phyloP scores from a whole-genome alignment of 2,888 invertebrate species.

The Galeopsomyia nigrocyanea region DNA sequence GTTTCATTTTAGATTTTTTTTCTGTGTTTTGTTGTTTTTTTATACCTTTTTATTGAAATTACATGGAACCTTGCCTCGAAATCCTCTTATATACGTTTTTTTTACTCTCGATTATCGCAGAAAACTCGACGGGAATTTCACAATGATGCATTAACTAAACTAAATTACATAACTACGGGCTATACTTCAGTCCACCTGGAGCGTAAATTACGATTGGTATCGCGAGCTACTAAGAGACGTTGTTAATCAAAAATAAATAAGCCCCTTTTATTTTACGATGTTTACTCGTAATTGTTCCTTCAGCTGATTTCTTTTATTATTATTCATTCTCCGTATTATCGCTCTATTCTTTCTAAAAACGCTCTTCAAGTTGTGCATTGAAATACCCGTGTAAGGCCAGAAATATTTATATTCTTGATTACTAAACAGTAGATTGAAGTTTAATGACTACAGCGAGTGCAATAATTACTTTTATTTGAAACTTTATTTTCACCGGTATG shows the following conservation, averaged over 20 bases:
- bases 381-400: background rate
- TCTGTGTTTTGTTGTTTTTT: background rate
- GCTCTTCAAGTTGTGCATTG: conserved; percentile 30
- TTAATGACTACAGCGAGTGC: no score
- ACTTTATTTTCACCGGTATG: no score
- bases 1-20: conserved; percentile 25
- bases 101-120: conserved; percentile 25
- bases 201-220: conserved; percentile 39
- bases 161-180: conserved; percentile 34
- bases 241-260: conserved; percentile 52
- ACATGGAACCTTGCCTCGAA: conserved; percentile 36
- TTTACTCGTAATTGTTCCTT: conserved; percentile 44
- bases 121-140: conserved; percentile 34
- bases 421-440: no score
- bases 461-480: no score
- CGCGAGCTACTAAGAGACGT: conserved; percentile 46
- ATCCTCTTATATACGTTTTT: conserved; percentile 20
- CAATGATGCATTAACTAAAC: conserved; percentile 24
- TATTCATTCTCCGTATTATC: conserved; percentile 37
- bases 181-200: conserved; percentile 27
- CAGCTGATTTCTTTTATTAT: conserved; percentile 34
- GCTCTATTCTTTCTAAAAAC: conserved; percentile 31
- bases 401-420: conserved; percentile 6
- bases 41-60: conserved; percentile 37
- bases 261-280: conserved; percentile 42